These are phyloP conservation scores for Mormyrus lacerda DNA, from an alignment of 2,113 vertebrate species.

Conservation along the genomic window DNA sequence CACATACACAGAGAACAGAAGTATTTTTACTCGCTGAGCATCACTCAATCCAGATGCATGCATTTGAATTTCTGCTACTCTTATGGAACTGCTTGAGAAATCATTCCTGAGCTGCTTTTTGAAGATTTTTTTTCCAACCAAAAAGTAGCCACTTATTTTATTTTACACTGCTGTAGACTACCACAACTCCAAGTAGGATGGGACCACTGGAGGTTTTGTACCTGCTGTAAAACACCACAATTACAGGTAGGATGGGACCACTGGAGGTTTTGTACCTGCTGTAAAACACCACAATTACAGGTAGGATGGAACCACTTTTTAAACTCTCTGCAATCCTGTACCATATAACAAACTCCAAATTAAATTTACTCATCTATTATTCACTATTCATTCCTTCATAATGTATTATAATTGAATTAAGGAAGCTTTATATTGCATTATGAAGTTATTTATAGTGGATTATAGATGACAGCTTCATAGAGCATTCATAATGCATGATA, in stretches of 20 bases:
- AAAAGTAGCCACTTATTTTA: constrained; percentile 36
- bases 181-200: too few species aligned
- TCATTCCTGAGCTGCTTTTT: constrained; percentile 34
- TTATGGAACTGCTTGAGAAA: constrained; percentile 30
- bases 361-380: not conserved
- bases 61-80: constrained; percentile 25
- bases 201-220: too few species aligned
- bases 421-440: too few species aligned
- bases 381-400: too few species aligned
- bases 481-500: too few species aligned
- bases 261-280: too few species aligned
- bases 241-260: too few species aligned
- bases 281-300: not conserved
- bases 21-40: not conserved
- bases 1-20: not conserved
- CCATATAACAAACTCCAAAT: not conserved
- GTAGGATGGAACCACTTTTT: not conserved
- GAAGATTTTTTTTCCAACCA: constrained; percentile 23
- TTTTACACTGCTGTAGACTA: too few species aligned
- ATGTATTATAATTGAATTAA: too few species aligned
- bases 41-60: not conserved
- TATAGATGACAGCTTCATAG: too few species aligned
- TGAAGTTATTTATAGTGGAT: too few species aligned
- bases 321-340: not conserved
- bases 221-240: too few species aligned